Base-by-base conservation (phyloP, 1,140 invertebrate species). In the Cepaea nemoralis region DNA sequence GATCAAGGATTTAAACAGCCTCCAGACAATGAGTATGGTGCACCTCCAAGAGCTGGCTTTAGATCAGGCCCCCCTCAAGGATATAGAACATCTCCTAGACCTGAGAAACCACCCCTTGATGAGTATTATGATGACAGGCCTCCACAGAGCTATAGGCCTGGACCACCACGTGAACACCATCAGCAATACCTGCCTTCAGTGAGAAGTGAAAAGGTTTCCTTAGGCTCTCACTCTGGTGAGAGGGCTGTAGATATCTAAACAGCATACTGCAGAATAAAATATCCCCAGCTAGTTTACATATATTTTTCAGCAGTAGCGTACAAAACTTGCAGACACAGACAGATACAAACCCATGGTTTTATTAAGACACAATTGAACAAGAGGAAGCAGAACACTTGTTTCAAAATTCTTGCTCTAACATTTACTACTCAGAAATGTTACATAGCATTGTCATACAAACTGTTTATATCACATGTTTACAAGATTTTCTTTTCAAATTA, bases 1-100 rank as follows among this genome's bases (percentile, higher is more conserved):
- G 37, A 67, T 35, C 42, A 80, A 70, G 42, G 63, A 22, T 70
- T 3, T 5, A 39, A 70, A 70, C 66, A 14, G 19, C 67, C 71
- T 31, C 80, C 80, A 16, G 74, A 81, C 24, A 55, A 74, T 50
- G 37, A 70, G 31, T 81, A 48, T 50, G 73, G 73, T 3, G 71
- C 67, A 27, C 73, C 73, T 10, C 50, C 50, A 48, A 8, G 22
- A 55, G 8, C 22, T 10, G 50, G 50, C 16, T 22, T 22, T 2
- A 55, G 50, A 19, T 24, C 22, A 55, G 50, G 50, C 22, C 14
- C 73, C n/a, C 24, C 40, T 31, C 39, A 48, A 45, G 39, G 45
- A 2, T 75, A 45, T 22, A 48, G 73, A 35, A 42, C 73, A 2
- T n/a, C 42, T 19, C 73, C 42, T 19, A 40, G 40, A 27, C 42